Evolutionary conservation across 1,140 invertebrate species (phyloP), one percentile per base, ranked within the genome.

Genomic region (Zaprionus nigranus): DNA sequence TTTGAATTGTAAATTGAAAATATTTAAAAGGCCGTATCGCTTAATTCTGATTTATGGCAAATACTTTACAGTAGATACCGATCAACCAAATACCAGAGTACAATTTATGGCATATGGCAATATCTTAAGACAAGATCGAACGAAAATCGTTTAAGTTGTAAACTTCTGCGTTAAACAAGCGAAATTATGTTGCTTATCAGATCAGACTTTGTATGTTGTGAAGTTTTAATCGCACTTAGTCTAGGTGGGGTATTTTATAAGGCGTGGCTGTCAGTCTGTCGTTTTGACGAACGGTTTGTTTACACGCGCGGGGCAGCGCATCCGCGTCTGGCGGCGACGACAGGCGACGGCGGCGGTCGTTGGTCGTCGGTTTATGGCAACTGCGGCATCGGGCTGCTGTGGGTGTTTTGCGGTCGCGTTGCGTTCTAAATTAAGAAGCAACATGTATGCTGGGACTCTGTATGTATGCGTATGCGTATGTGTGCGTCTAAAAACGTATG

Each of bases 351-450:
- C 30, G 9, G 30, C 30, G 9, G 30, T 34, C 30, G 30, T 34
- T 11, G 30, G 30, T 34, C 30, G 30, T 17, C 28, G 28, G 57
- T 20, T 53, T 71, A 30, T 38, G 49, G 12, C 43, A 28, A 49
- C 30, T 9, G 13, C 30, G 30, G 4, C 22, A 12, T 26, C 24
- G 56, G 40, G 64, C 75, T 81, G 49, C 71, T 79, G 66, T 80
- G 77, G 79, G 79, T 78, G 80, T 62, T 76, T 71, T 70, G 68
- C 82, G 79, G 68, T 66, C 73, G 75, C 80, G 87, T 75, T 79
- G 75, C 67, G 71, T 90, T 88, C 84, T 88, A 88, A 79, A 81
- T 88, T 73, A 88, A 88, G 84, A 75, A 79, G 67, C 70, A 60
- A 59, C 82, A 59, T 62, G 24, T 62, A 40, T 53, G 22, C 30